phyloP scores from a whole-genome alignment of 2,113 vertebrate genomes.

The Cepphus grylle region DNA sequence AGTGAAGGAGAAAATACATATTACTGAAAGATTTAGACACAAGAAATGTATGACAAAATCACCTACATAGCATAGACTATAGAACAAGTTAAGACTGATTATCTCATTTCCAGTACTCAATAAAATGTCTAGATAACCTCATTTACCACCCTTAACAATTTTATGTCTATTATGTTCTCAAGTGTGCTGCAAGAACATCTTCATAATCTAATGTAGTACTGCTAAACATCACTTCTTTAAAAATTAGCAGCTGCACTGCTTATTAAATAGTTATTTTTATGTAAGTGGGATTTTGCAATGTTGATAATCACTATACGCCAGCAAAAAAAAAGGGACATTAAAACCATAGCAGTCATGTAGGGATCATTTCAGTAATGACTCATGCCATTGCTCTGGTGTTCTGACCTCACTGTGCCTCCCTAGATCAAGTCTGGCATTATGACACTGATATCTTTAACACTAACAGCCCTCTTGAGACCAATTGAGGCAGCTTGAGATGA shows the following conservation, averaged over 20 bases:
- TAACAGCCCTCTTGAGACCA: conserved; percentile 23
- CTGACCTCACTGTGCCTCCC: not conserved
- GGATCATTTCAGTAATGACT: conserved; percentile 36
- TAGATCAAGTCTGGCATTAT: conserved; percentile 44
- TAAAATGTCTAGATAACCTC: not conserved
- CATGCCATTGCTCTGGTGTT: not conserved
- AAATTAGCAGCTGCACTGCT: not conserved
- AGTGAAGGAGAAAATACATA: not conserved
- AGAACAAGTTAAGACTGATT: not conserved
- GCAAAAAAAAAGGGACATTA: not conserved
- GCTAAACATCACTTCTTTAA: not conserved
- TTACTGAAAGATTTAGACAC: not conserved
- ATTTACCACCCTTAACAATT: not conserved
- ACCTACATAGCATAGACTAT: not conserved
- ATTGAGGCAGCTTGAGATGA: conserved; percentile 6
- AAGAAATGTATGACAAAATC: not conserved
- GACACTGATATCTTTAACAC: conserved; percentile 13
- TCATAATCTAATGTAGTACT: not conserved
- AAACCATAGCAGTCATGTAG: not conserved
- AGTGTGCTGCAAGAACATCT: not conserved
- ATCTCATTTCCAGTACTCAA: not conserved
- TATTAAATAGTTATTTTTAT: not conserved
- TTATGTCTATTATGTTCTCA: not conserved
- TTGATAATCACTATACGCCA: not conserved
- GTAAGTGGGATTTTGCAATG: not conserved